These are phyloP conservation scores for Grus americana DNA, from an alignment of 2,113 vertebrate species.

Conservation along the genomic window DNA sequence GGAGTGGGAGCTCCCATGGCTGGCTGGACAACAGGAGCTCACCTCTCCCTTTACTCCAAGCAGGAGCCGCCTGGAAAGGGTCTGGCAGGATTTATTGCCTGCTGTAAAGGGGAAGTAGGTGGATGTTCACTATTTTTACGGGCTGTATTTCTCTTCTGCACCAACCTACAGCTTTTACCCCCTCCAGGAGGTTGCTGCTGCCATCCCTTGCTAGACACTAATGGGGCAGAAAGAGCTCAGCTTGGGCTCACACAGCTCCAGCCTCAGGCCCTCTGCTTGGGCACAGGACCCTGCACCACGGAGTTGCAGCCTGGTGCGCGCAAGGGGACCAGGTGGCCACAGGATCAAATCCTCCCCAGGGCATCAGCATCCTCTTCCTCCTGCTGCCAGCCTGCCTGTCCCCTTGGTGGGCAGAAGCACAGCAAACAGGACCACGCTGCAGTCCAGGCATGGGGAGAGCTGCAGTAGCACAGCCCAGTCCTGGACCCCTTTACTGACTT, in stretches of 20 bases:
- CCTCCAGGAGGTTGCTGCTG: not conserved
- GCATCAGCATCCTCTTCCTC: not conserved
- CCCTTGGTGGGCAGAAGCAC: not conserved
- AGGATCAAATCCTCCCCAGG: fast-evolving
- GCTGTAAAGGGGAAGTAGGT: not conserved
- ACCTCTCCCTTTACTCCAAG: not conserved
- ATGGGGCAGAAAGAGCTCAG: not conserved
- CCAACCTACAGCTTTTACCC: not conserved
- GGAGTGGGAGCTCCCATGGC: not conserved
- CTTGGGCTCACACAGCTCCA: not conserved
- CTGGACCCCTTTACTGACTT: not conserved
- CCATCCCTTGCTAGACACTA: not conserved
- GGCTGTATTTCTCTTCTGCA: not conserved
- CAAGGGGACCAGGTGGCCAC: not conserved
- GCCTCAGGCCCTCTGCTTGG: fast-evolving
- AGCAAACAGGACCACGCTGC: not conserved
- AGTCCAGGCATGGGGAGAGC: not conserved
- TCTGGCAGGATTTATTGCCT: not conserved
- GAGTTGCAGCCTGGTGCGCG: not conserved
- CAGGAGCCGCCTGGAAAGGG: not conserved
- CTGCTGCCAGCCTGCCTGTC: not conserved
- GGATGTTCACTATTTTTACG: not conserved
- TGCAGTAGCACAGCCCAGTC: not conserved
- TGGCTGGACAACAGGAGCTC: not conserved
- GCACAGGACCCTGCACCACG: not conserved